These are phyloP conservation scores for Erethizon dorsatum DNA, from an alignment of 2,797 vertebrate species.

Conservation along the genomic window DNA sequence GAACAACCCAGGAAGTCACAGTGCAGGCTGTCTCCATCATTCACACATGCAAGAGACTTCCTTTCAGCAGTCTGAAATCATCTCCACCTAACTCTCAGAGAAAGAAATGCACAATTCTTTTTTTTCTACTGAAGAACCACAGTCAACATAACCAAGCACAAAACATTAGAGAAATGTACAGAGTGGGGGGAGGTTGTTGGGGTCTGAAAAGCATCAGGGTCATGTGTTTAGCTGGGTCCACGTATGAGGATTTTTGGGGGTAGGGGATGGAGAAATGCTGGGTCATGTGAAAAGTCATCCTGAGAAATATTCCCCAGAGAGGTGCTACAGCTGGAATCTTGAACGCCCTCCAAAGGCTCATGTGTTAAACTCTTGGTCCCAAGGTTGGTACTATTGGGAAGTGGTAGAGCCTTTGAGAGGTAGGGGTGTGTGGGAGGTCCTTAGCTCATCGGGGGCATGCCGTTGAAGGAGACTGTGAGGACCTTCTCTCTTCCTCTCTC, in stretches of 20 bases:
- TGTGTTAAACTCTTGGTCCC: not conserved
- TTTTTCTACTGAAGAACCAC: not conserved
- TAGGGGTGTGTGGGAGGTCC: too few species aligned
- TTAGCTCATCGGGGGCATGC: not conserved
- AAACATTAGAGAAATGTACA: not conserved
- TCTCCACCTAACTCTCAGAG: constrained; percentile 11
- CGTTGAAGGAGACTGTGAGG: not conserved
- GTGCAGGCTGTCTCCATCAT: constrained; percentile 6
- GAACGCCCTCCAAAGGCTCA: not conserved
- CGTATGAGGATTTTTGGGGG: not conserved
- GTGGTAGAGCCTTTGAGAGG: not conserved
- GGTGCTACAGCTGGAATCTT: not conserved
- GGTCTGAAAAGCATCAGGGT: not conserved
- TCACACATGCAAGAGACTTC: constrained; percentile 25
- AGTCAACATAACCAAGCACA: not conserved
- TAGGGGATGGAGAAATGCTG: constrained; percentile 10
- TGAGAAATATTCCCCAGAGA: constrained; percentile 14
- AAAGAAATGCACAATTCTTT: not conserved
- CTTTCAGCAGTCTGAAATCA: constrained; percentile 49
- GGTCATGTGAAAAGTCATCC: constrained; percentile 54
- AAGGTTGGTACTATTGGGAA: not conserved
- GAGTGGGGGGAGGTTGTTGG: not conserved
- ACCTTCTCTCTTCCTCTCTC: not conserved
- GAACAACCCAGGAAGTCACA: constrained; percentile 65
- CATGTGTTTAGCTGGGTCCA: constrained; percentile 10